Conservation (phyloP, 2,113 vertebrate genomes). For the Meriones unguiculatus region DNA sequence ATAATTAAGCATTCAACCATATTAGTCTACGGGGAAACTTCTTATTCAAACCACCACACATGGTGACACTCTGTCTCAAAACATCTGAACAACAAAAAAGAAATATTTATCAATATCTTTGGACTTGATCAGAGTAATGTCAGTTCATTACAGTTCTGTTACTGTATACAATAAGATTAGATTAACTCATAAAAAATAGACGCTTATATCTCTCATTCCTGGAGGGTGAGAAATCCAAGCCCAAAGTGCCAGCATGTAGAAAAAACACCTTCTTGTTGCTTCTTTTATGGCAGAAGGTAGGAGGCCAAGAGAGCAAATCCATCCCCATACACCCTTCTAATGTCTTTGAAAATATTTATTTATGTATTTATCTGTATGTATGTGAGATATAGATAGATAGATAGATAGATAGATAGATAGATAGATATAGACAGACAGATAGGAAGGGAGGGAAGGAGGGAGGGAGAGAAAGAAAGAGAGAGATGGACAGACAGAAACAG, state of each 20-base stretch:
- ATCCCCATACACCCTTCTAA: neutral
- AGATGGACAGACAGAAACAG: neutral
- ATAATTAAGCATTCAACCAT: neutral
- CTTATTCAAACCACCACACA: neutral
- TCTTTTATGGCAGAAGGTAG: neutral
- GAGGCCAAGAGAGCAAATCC: neutral
- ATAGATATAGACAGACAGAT: too few relatives aligned
- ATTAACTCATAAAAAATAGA: neutral
- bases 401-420: neutral
- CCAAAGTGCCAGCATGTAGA: neutral
- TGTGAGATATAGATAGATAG: neutral
- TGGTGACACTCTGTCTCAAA: neutral
- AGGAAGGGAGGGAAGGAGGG: too few relatives aligned
- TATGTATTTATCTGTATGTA: neutral
- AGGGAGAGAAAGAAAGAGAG: too few relatives aligned
- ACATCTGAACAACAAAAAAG: neutral
- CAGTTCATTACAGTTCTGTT: neutral
- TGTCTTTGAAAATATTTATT: neutral
- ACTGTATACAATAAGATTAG: neutral
- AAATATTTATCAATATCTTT: neutral
- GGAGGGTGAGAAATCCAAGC: neutral
- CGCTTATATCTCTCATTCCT: neutral
- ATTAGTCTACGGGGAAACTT: neutral
- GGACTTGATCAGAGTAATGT: neutral
- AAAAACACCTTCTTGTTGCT: neutral